A percentile compares a stretch with the other conserved stretches of the same genome.
These are phyloP conservation scores for Druon quercuslanigerum DNA, from an alignment of 1,140 invertebrate genomes.

Conservation along the genomic window DNA sequence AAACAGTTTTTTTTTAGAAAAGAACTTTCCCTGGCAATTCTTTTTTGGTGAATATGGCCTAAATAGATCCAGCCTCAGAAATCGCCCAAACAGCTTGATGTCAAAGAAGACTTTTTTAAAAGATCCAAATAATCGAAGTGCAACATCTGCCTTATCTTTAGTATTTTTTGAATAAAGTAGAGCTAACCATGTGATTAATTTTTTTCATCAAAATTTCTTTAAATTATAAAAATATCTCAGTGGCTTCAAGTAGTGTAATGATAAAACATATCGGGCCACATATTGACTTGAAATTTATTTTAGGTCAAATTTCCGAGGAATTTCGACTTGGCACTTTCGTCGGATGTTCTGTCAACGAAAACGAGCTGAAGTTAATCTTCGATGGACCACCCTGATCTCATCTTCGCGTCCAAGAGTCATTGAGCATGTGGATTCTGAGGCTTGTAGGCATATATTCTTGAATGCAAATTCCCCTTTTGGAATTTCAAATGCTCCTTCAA, in stretches of 20 bases:
- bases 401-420: slow-evolving; percentile 17
- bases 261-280: not conserved
- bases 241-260: not conserved
- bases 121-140: too few species aligned
- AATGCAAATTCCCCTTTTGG: not conserved
- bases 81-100: too few species aligned
- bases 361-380: slow-evolving; percentile 29
- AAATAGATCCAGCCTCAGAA: too few species aligned
- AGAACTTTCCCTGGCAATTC: too few species aligned
- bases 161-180: too few species aligned
- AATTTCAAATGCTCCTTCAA: not conserved
- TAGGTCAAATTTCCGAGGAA: not conserved
- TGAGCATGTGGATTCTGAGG: not conserved
- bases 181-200: too few species aligned
- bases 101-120: too few species aligned
- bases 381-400: slow-evolving; percentile 13
- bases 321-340: slow-evolving; percentile 15
- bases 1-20: too few species aligned
- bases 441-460: not conserved
- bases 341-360: slow-evolving; percentile 28
- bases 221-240: not conserved
- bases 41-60: too few species aligned
- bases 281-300: slow-evolving; percentile 12
- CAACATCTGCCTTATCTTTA: too few species aligned
- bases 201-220: too few species aligned